Evolutionary conservation across 1,140 invertebrate genomes (phyloP).

Genomic region (Drosophila kepulauana): DNA sequence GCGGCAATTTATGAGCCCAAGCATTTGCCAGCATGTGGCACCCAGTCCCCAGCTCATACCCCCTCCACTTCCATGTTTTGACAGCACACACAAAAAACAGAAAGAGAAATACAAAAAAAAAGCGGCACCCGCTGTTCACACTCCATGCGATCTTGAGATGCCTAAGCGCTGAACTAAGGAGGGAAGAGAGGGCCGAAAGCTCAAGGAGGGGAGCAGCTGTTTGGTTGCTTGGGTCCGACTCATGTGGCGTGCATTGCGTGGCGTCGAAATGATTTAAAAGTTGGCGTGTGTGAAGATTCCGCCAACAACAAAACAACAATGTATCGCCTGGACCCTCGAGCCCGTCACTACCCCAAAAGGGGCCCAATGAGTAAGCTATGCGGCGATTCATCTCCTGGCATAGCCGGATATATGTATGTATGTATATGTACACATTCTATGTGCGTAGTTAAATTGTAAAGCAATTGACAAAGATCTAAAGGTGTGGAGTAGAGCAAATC

Average conservation of each 20-base stretch:
- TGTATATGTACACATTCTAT: too few species aligned
- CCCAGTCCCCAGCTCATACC: not conserved
- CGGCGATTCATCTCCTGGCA: not conserved
- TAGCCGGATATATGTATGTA: too few species aligned
- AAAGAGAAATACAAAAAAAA: constrained; percentile 9
- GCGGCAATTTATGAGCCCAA: constrained; percentile 69
- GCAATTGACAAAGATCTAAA: not conserved
- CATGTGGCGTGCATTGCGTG: constrained; percentile 58
- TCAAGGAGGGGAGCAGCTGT: not conserved
- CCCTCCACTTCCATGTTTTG: constrained; percentile 54
- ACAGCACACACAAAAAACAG: constrained; percentile 41
- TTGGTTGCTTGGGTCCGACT: not conserved
- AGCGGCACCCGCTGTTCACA: constrained; percentile 66
- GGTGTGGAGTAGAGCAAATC: not conserved
- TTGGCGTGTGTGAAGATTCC: constrained; percentile 54
- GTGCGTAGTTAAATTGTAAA: not conserved
- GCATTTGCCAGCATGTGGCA: constrained; percentile 69
- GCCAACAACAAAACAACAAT: constrained; percentile 7
- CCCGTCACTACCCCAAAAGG: not conserved
- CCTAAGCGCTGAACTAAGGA: constrained; percentile 37
- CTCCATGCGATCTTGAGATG: constrained; percentile 68
- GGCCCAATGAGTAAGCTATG: not conserved
- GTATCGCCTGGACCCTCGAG: constrained; percentile 7
- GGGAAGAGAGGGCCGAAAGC: not conserved
- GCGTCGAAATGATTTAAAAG: constrained; percentile 68